Percentiles rank a stretch among this genome's conserved stretches.
Conservation (phyloP, 2,888 invertebrate species). For the Cremastinae sp. region DNA sequence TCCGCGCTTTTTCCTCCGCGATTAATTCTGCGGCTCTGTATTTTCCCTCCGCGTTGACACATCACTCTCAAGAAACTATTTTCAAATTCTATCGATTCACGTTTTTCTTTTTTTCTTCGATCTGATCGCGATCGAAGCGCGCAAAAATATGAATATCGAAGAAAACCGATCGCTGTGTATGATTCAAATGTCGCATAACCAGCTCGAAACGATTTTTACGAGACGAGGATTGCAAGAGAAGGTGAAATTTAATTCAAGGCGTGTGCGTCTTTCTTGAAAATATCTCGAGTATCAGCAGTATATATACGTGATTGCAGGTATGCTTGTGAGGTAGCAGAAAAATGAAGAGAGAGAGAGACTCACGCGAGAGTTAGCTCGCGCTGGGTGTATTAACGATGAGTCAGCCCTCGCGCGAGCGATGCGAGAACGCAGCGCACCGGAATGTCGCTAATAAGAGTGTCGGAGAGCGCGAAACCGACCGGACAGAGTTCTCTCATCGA, state of each 20-base stretch:
- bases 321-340: neutral
- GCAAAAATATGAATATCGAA: too few relatives aligned
- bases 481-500: constrained; percentile 38
- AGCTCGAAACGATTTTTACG: neutral
- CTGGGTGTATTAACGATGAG: constrained; percentile 74
- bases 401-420: constrained; percentile 67
- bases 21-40: too few relatives aligned
- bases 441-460: constrained; percentile 78
- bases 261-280: constrained; percentile 1
- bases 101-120: too few relatives aligned
- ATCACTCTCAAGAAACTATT: too few relatives aligned
- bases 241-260: constrained; percentile 11
- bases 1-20: too few relatives aligned
- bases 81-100: too few relatives aligned
- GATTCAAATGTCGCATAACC: too few relatives aligned
- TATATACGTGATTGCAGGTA: constrained; percentile 3
- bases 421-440: constrained; percentile 67
- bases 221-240: neutral
- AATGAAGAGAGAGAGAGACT: constrained; percentile 44
- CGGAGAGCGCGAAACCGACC: constrained; percentile 55
- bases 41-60: too few relatives aligned
- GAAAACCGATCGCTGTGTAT: too few relatives aligned
- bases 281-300: neutral
- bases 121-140: too few relatives aligned
- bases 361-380: constrained; percentile 51